phyloP scores from a whole-genome alignment of 2,888 invertebrate species.

The Agrilus mali region DNA sequence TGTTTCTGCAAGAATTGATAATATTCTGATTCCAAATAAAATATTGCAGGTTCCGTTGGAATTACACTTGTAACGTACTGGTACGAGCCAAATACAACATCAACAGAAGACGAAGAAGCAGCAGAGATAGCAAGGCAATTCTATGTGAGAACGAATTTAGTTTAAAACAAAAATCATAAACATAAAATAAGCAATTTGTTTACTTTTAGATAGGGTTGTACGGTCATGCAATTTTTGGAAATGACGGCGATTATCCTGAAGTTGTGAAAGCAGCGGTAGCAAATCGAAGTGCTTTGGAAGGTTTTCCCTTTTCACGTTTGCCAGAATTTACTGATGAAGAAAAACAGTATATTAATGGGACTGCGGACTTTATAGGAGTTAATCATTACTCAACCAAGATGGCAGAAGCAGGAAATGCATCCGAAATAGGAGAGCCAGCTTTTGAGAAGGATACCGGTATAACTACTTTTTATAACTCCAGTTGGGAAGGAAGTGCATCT shows the following conservation, averaged over 20 bases:
- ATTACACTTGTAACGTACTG: slow-evolving; percentile 36
- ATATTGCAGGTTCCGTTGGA: slow-evolving; percentile 26
- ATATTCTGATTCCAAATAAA: too few relatives aligned
- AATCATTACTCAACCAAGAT: slow-evolving; percentile 52
- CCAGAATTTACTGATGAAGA: slow-evolving; percentile 45
- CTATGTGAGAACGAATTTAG: slow-evolving; percentile 10
- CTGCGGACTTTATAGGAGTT: slow-evolving; percentile 57
- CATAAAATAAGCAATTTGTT: too few relatives aligned
- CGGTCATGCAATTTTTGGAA: slow-evolving; percentile 48
- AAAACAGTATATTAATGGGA: slow-evolving; percentile 40
- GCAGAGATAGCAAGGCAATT: slow-evolving; percentile 33
- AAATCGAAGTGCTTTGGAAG: slow-evolving; percentile 41
- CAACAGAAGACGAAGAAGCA: slow-evolving; percentile 31
- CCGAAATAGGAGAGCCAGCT: background rate
- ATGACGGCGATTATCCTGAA: slow-evolving; percentile 46
- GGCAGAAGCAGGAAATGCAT: background rate
- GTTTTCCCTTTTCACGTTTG: slow-evolving; percentile 43
- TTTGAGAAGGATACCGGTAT: slow-evolving; percentile 4
- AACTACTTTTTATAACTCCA: slow-evolving; percentile 1
- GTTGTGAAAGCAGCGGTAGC: slow-evolving; percentile 46
- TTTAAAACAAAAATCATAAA: too few relatives aligned
- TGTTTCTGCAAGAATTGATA: too few relatives aligned
- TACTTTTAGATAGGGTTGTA: slow-evolving; percentile 39
- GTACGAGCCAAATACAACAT: slow-evolving; percentile 32
- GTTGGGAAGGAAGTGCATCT: slow-evolving; percentile 28